Conservation (phyloP, 2,888 invertebrate species). For the Maniola hyperantus region DNA sequence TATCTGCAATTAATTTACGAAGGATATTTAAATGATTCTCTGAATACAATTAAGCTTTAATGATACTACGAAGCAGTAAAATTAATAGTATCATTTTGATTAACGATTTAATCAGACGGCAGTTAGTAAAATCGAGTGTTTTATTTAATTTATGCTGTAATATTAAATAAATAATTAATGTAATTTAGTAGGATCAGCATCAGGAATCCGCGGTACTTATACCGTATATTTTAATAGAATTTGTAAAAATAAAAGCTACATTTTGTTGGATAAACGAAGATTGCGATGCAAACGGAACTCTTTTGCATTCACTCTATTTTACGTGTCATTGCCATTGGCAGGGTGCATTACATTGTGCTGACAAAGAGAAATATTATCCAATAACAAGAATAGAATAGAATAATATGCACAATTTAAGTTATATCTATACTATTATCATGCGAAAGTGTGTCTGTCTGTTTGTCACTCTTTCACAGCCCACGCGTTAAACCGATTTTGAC, state of each 20-base stretch:
- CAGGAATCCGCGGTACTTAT: background rate
- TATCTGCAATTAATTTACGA: conserved; percentile 15
- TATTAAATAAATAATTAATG: background rate
- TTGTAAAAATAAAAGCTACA: background rate
- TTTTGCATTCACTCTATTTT: background rate
- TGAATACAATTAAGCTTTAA: conserved; percentile 17
- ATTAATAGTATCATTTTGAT: conserved; percentile 17
- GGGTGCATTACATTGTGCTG: conserved; percentile 2
- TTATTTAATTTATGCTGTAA: background rate
- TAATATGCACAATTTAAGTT: background rate
- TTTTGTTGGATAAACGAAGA: background rate
- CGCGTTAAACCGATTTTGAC: too few species aligned
- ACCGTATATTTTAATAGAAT: background rate
- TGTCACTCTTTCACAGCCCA: too few species aligned
- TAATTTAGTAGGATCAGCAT: background rate
- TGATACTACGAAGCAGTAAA: conserved; percentile 8
- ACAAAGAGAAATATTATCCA: conserved; percentile 2
- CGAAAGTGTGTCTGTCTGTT: too few species aligned
- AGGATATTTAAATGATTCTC: conserved; percentile 11
- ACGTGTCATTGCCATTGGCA: background rate
- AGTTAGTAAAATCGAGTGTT: conserved; percentile 22
- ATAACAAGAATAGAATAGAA: background rate
- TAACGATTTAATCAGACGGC: conserved; percentile 19
- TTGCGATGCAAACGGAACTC: background rate
- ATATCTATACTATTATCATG: too few species aligned